Conservation (phyloP, 2,888 invertebrate genomes). For the Theretra japonica region DNA sequence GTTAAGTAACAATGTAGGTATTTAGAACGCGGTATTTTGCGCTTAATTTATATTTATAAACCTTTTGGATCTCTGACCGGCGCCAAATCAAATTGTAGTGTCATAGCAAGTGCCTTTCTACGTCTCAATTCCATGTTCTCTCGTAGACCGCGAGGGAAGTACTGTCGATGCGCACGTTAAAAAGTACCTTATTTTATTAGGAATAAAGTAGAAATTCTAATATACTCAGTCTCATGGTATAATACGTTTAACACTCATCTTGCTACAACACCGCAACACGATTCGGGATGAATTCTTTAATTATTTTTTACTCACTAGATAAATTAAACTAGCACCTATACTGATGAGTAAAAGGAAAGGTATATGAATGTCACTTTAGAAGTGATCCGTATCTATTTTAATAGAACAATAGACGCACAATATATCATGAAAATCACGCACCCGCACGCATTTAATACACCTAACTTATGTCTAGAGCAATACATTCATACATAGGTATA, state of each 20-base stretch:
- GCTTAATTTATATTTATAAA: conserved; percentile 51
- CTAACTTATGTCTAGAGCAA: conserved; percentile 24
- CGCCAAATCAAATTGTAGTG: conserved; percentile 47
- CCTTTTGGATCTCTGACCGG: conserved; percentile 33
- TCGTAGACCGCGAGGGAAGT: neutral
- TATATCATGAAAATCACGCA: conserved; percentile 19
- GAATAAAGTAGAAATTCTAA: conserved; percentile 4
- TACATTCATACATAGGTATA: conserved; percentile 27
- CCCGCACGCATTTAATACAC: conserved; percentile 18
- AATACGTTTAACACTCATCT: conserved; percentile 49
- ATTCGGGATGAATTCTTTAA: conserved; percentile 30
- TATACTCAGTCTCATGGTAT: conserved; percentile 51
- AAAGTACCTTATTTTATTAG: conserved; percentile 10
- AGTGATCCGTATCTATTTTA: neutral
- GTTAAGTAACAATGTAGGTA: conserved; percentile 32
- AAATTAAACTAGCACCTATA: conserved; percentile 33
- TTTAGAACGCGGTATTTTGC: conserved; percentile 37
- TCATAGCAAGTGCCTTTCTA: conserved; percentile 49
- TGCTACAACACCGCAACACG: conserved; percentile 58
- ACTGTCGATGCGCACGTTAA: neutral
- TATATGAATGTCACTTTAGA: neutral
- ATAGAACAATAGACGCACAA: neutral
- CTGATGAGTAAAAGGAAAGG: conserved; percentile 7
- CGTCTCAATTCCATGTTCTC: neutral
- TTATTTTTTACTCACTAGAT: conserved; percentile 62